Percentiles rank a stretch among this genome's conserved stretches.
phyloP scores from a whole-genome alignment of 2,113 vertebrate genomes.

The Triplophysa rosa region DNA sequence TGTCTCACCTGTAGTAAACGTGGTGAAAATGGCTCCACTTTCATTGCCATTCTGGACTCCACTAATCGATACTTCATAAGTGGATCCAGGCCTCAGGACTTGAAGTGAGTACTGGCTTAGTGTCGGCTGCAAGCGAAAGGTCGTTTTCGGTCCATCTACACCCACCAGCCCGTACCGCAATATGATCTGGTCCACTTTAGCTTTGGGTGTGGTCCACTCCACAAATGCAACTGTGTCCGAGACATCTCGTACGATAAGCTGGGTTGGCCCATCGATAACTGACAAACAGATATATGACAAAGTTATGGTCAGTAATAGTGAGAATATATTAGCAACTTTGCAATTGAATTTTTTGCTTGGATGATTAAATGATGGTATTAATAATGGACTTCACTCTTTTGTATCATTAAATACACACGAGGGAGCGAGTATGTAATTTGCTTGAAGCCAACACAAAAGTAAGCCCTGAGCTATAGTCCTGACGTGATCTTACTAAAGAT shows the following conservation, averaged over 20 bases:
- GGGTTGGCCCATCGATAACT: slow-evolving; percentile 92
- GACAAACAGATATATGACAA: slow-evolving; percentile 21
- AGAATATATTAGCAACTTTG: no score
- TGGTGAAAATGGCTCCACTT: slow-evolving; percentile 79
- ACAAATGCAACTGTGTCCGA: slow-evolving; percentile 95
- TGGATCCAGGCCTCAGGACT: slow-evolving; percentile 87
- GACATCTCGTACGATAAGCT: slow-evolving; percentile 89
- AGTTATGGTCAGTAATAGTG: no score
- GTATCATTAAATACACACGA: neutral
- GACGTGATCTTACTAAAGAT: neutral
- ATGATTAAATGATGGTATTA: slow-evolving; percentile 24
- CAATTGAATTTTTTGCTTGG: neutral
- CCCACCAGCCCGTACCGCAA: slow-evolving; percentile 86
- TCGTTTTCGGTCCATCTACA: slow-evolving; percentile 83
- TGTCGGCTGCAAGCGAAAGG: slow-evolving; percentile 91
- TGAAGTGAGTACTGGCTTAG: slow-evolving; percentile 96
- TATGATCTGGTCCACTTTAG: slow-evolving; percentile 90
- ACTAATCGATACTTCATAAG: slow-evolving; percentile 83
- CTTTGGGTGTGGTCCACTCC: slow-evolving; percentile 88
- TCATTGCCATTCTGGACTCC: slow-evolving; percentile 84
- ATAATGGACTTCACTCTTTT: neutral
- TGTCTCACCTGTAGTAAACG: slow-evolving; percentile 89
- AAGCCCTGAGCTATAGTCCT: neutral
- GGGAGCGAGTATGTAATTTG: neutral
- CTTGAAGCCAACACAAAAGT: neutral